Conservation (phyloP, 2,113 vertebrate genomes). For the Lonchura striata region DNA sequence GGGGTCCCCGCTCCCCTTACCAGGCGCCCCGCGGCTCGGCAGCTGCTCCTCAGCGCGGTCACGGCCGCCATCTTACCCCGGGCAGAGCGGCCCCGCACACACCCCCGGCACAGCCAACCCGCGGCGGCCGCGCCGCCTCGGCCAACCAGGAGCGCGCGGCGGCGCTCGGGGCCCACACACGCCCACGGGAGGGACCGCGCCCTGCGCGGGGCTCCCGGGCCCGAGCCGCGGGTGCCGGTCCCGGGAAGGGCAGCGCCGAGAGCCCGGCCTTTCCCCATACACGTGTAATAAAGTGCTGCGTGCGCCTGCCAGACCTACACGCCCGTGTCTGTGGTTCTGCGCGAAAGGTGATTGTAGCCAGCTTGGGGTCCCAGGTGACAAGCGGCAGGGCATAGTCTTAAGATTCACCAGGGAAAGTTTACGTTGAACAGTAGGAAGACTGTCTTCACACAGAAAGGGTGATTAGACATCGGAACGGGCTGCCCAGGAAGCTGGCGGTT, state of each 20-base stretch:
- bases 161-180: background rate
- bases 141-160: background rate
- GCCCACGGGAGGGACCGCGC: background rate
- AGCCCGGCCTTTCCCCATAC: too few relatives aligned
- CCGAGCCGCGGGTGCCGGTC: rapidly evolving
- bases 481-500: background rate
- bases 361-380: background rate
- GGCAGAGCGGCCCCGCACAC: background rate
- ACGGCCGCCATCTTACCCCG: conserved; percentile 83
- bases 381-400: background rate
- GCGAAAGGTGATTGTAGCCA: background rate
- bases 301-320: background rate
- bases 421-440: background rate
- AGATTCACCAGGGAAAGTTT: background rate
- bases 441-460: background rate
- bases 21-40: conserved; percentile 71
- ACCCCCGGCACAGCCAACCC: conserved; percentile 13
- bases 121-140: background rate
- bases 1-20: conserved; percentile 70
- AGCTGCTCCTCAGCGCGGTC: conserved; percentile 73
- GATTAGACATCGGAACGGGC: background rate
- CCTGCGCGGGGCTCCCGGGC: too few relatives aligned
- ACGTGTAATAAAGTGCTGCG: background rate
- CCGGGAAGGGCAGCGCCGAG: background rate
- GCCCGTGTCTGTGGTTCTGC: too few relatives aligned